Evolutionary conservation across 2,113 vertebrate genomes (phyloP), one percentile per base, ranked within the genome.

Genomic region (Bufo gargarizans): DNA sequence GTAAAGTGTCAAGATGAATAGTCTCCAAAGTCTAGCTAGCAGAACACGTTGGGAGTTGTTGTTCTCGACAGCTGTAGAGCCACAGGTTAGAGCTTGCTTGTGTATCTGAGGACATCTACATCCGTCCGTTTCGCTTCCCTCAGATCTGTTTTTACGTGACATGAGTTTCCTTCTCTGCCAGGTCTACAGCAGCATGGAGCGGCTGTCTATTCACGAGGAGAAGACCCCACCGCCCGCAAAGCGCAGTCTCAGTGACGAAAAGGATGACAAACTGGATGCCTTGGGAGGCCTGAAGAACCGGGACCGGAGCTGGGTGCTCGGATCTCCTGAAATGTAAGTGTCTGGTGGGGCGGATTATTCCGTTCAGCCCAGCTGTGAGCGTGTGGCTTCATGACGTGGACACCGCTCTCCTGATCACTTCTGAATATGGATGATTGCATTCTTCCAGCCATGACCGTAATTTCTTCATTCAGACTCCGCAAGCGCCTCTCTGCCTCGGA

Each of bases 151-250:
- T 33, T 33, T 33, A 33, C 33, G 33, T 33, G 1, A 33, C 33
- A 33, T 33, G 33, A 33, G 33, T 33, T 33, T 33, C 33, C 1
- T 33, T 33, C 10, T 16, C 72, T 83, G 3, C 0, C 91, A 99
- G 98, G 98, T 99, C 8, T 98, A 98, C 92, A 99, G 98, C 93
- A 99, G 98, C 89, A 98, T 99, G 98, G 98, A 99, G 90, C 94
- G 98, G 50, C 96, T 99, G 71, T 97, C 97, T 12, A 95, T 99
- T 85, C 98, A 97, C 0, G 98, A 99, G 89, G 98, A 98, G 91
- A 94, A 94, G 90, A 96, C 96, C 0, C 97, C 97, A 0, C 96
- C 97, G 0, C 97, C 97, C 0, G 97, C 96, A 85, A 98, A 98
- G 84, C 96, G 98, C 91, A 99, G 98, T 91, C 94, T 99, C 86